phyloP scores from a whole-genome alignment of 1,140 invertebrate species.

The Melanaphis sacchari region DNA sequence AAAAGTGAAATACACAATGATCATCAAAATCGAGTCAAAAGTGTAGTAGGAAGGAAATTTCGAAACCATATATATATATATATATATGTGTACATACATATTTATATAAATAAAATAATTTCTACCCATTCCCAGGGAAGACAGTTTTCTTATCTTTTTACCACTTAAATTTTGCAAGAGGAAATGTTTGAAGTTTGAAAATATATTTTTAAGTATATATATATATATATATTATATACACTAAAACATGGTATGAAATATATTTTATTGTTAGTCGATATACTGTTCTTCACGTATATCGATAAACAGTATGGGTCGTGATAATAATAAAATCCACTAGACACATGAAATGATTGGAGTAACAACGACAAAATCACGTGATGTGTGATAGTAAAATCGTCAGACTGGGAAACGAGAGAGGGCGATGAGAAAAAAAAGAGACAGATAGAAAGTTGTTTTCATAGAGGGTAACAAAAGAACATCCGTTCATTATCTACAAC shows the following conservation, averaged over 20 bases:
- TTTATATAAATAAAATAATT: neutral
- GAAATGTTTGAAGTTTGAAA: neutral
- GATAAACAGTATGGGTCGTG: constrained; percentile 2
- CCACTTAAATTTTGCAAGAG: neutral
- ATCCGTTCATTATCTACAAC: constrained; percentile 40
- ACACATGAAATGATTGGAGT: neutral
- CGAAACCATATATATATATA: neutral
- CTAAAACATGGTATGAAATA: neutral
- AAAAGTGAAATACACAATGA: neutral
- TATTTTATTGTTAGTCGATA: constrained; percentile 22
- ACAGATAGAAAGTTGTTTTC: neutral
- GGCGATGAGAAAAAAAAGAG: neutral
- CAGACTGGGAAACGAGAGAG: neutral
- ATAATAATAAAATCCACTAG: constrained; percentile 35
- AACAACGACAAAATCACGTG: neutral
- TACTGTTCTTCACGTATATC: neutral
- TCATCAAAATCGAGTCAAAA: neutral
- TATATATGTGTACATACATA: neutral
- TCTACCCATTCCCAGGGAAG: neutral
- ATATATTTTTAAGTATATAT: neutral
- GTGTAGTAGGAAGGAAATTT: neutral
- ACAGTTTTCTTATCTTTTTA: constrained; percentile 30
- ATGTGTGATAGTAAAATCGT: neutral
- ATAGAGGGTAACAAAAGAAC: constrained; percentile 38
- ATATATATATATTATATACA: neutral